A percentile compares a stretch with the other conserved stretches of the same genome.
phyloP scores from a whole-genome alignment of 2,797 vertebrate species.

The Phrynocephalus vlangalii region DNA sequence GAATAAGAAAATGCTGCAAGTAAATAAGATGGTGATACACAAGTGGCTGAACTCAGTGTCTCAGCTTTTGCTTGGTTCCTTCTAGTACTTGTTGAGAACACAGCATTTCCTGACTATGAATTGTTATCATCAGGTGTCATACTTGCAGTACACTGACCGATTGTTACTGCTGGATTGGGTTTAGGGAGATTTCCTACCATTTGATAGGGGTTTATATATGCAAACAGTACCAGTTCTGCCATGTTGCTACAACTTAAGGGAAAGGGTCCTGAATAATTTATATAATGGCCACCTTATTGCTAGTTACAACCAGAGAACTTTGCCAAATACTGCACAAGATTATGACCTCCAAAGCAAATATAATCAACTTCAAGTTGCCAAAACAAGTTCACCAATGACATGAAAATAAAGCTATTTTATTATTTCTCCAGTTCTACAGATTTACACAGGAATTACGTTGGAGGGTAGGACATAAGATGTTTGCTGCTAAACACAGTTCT shows the following conservation, averaged over 20 bases:
- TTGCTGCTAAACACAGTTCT: neutral
- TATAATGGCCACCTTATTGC: neutral
- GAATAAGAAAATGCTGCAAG: neutral
- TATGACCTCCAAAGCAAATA: neutral
- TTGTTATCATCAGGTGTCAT: neutral
- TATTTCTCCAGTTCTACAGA: neutral
- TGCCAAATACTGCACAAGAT: neutral
- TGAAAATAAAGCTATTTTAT: neutral
- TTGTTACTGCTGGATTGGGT: neutral
- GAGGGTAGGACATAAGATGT: neutral
- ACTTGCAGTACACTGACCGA: too few species aligned
- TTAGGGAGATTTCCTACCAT: neutral
- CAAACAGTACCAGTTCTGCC: neutral
- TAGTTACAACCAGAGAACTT: neutral
- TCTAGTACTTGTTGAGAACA: neutral
- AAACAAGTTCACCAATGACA: neutral
- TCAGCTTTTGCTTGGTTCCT: neutral
- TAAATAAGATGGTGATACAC: neutral
- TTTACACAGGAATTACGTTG: neutral
- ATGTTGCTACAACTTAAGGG: neutral
- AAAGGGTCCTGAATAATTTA: neutral
- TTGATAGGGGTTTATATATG: neutral
- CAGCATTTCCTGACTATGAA: neutral
- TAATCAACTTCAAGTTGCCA: neutral
- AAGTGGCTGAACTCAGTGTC: neutral